Conservation (phyloP, 2,797 vertebrate genomes). For the Cirrhinus mrigala region DNA sequence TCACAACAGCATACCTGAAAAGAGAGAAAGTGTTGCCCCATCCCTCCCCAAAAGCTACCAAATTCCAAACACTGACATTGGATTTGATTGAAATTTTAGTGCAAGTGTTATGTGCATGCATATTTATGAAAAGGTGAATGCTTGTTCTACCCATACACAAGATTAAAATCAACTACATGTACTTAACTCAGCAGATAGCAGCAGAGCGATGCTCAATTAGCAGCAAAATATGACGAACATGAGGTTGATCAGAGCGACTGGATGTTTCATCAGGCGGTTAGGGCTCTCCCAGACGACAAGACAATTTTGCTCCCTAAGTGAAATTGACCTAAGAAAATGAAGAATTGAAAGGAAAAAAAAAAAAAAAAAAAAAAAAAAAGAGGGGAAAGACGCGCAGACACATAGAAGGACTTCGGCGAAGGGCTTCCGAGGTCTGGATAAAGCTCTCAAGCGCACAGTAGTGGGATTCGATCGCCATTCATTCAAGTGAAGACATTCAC, state of each 20-base stretch:
- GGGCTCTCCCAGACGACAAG: constrained; percentile 77
- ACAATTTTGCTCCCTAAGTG: constrained; percentile 64
- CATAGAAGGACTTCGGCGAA: constrained; percentile 73
- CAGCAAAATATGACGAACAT: constrained; percentile 76
- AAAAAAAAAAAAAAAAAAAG: constrained; percentile 62
- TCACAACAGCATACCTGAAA: constrained; percentile 76
- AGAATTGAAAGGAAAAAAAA: constrained; percentile 54
- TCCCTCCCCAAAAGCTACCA: constrained; percentile 64
- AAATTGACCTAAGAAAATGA: constrained; percentile 81
- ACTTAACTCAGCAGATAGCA: constrained; percentile 84
- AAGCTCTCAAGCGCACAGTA: constrained; percentile 81
- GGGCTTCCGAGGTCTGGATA: constrained; percentile 72
- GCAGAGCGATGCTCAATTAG: constrained; percentile 80
- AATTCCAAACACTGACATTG: constrained; percentile 32
- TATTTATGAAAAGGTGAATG: constrained; percentile 61
- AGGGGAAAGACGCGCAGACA: constrained; percentile 70
- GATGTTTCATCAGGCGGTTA: constrained; percentile 80
- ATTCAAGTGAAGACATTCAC: constrained; percentile 76
- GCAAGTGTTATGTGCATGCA: constrained; percentile 81
- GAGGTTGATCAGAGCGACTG: constrained; percentile 80
- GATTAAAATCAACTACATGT: constrained; percentile 74
- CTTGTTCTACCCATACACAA: constrained; percentile 75
- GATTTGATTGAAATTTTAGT: constrained; percentile 67
- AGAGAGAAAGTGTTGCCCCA: constrained; percentile 73
- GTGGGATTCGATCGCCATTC: constrained; percentile 77